Evolutionary conservation across 2,797 vertebrate genomes (phyloP), one percentile per base, ranked within the genome.

Genomic region (Microctenopoma stevenorrisi): DNA sequence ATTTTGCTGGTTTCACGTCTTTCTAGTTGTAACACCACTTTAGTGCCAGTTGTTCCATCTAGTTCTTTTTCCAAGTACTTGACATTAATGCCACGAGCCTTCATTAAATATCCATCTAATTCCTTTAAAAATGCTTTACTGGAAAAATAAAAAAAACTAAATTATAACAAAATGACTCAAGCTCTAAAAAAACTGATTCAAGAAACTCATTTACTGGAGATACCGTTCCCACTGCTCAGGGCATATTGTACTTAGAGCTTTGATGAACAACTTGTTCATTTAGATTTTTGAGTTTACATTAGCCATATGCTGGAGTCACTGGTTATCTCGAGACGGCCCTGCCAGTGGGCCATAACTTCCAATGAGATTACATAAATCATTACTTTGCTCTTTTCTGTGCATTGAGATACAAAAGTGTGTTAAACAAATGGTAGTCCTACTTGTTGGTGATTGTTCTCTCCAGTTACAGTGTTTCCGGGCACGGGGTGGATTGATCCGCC

Each of bases 211-310:
- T 84, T 66, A 50, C 33, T 64, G 48, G 30, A 73, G 25, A 66
- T 70, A 0, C 49, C 62, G 54, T 51, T 56, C 4, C 10, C 63
- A 38, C 52, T 49, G 60, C 59, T 50, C 0, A 46, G 25, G 76
- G 52, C 40, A 49, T 84, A 79, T 70, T 63, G 30, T 51, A 42
- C 66, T 72, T 25, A 7, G n/a, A 72, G 50, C 61, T 64, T 74
- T 72, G 64, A 85, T 74, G 51, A 85, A 72, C 64, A 72, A 69
- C 56, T 76, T 67, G 55, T 77, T 75, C 48, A 66, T 68, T 47
- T 55, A 38, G 37, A 30, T 76, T 76, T 65, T 55, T 25, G 15
- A 58, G 43, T 74, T 76, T 55, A 59, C 51, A 67, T 72, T 76
- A 49, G 38, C 15, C 22, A 56, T 52, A 35, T 43, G 30, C 28